Evolutionary conservation across 2,113 vertebrate species (phyloP).

Genomic region (Smithornis capensis): DNA sequence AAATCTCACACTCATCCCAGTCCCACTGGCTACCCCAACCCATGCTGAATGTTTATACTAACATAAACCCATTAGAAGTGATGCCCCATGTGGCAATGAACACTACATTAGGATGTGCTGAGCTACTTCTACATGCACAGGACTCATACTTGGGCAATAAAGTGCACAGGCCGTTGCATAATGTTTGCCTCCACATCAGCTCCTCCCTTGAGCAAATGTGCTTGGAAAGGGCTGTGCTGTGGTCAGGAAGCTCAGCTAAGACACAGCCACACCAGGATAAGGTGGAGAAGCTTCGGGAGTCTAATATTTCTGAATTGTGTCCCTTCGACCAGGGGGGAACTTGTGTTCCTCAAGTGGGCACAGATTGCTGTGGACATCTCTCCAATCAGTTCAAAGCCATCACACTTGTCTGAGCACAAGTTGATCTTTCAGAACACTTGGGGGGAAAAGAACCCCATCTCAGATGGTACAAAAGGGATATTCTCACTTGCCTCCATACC

Average conservation of each 20-base stretch:
- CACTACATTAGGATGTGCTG: fast-evolving
- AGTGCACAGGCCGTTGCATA: not conserved
- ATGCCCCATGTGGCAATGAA: not conserved
- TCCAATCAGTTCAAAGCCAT: not conserved
- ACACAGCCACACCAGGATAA: not conserved
- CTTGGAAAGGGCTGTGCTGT: not conserved
- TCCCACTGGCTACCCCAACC: not conserved
- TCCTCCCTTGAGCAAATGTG: not conserved
- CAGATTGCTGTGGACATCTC: not conserved
- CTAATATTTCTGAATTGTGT: not conserved
- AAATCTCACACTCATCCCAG: not conserved
- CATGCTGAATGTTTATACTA: not conserved
- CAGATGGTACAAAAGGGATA: not conserved
- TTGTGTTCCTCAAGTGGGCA: not conserved
- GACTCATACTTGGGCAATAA: not conserved
- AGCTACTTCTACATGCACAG: not conserved
- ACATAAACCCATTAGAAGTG: not conserved
- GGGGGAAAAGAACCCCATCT: fast-evolving
- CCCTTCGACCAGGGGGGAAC: not conserved
- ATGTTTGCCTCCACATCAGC: fast-evolving
- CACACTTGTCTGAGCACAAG: not conserved
- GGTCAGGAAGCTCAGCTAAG: not conserved
- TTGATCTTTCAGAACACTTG: not conserved
- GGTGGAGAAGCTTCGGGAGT: not conserved
- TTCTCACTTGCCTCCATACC: not conserved